These are phyloP conservation scores for Phacellophora camtschatica DNA, from an alignment of 30 jellyfish, hydroid and myxozoan genomes.

Conservation along the genomic window DNA sequence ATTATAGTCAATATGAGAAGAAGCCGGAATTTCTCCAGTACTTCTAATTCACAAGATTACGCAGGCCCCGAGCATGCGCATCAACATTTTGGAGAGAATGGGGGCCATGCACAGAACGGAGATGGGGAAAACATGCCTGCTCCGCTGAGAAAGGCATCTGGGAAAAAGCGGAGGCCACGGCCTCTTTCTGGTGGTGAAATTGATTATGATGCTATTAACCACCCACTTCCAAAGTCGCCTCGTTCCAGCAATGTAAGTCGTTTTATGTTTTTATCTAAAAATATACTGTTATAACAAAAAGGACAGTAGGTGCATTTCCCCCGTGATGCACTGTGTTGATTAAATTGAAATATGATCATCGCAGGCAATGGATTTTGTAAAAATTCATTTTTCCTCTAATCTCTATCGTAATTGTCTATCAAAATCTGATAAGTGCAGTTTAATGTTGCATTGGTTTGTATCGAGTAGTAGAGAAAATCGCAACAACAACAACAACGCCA, in stretches of 20 bases:
- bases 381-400: too few relatives aligned
- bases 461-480: too few relatives aligned
- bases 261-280: not conserved
- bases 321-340: too few relatives aligned
- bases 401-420: too few relatives aligned
- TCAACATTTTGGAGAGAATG: too few relatives aligned
- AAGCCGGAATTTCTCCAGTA: conserved; percentile 33
- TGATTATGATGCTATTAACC: conserved; percentile 61
- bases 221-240: conserved; percentile 58
- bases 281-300: not conserved
- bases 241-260: not conserved
- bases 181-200: conserved; percentile 59
- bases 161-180: conserved; percentile 35
- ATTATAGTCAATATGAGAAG: conserved; percentile 23
- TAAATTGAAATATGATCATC: too few relatives aligned
- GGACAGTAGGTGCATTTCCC: too few relatives aligned
- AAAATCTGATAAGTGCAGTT: too few relatives aligned
- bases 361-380: too few relatives aligned
- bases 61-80: conserved; percentile 1
- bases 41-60: not conserved
- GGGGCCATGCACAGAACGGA: conserved; percentile 9
- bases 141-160: conserved; percentile 36
- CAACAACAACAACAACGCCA: too few relatives aligned
- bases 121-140: conserved; percentile 8
- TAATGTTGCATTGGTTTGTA: too few relatives aligned